phyloP scores from a whole-genome alignment of 2,888 invertebrate genomes.

The Furcula furcula region DNA sequence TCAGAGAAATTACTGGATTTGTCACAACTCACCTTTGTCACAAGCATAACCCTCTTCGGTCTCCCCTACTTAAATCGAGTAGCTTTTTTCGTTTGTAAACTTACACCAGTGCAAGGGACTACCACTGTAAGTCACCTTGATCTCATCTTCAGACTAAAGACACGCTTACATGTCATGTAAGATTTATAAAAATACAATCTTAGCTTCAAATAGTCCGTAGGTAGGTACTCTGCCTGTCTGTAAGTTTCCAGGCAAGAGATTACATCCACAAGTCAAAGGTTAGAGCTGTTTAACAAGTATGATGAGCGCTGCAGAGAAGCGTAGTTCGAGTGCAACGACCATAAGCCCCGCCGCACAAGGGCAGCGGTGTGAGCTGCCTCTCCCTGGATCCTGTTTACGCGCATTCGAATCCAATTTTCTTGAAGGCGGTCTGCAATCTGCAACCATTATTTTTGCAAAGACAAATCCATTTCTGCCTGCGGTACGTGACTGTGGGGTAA shows the following conservation, averaged over 20 bases:
- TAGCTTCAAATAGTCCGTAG: too few species aligned
- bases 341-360: constrained; percentile 37
- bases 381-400: constrained; percentile 64
- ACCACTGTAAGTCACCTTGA: too few species aligned
- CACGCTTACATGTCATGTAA: too few species aligned
- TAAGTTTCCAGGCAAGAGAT: background rate
- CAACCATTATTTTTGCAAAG: constrained; percentile 80
- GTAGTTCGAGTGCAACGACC: constrained; percentile 26
- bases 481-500: constrained; percentile 77
- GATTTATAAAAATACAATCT: too few species aligned
- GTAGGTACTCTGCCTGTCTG: background rate
- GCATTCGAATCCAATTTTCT: constrained; percentile 76
- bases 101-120: too few species aligned
- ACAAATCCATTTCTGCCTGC: constrained; percentile 78
- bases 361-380: constrained; percentile 37
- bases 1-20: too few species aligned
- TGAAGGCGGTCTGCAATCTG: constrained; percentile 75
- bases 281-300: constrained; percentile 1
- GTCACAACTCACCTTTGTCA: too few species aligned
- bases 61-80: too few species aligned
- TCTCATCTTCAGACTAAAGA: too few species aligned
- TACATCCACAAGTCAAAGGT: background rate
- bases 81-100: too few species aligned
- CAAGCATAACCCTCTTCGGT: too few species aligned
- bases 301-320: constrained; percentile 16